phyloP scores from a whole-genome alignment of 2,113 vertebrate genomes.

The Pogonocichla stellata region DNA sequence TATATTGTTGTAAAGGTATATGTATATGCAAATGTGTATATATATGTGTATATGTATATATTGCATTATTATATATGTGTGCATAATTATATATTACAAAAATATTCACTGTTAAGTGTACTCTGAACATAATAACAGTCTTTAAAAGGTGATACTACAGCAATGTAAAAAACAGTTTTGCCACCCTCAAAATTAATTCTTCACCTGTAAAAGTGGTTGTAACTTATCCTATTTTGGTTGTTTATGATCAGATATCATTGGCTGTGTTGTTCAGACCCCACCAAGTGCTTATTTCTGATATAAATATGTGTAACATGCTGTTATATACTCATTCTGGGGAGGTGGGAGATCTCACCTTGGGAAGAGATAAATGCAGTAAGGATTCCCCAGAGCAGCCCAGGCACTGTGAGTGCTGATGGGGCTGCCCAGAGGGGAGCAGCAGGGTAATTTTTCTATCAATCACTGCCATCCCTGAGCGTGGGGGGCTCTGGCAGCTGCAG shows the following conservation, averaged over 20 bases:
- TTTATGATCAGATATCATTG: neutral
- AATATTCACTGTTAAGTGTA: rapidly evolving
- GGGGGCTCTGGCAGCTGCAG: slow-evolving; percentile 68
- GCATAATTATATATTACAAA: neutral
- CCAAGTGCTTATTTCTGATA: neutral
- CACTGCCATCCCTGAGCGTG: slow-evolving; percentile 52
- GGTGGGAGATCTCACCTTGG: neutral
- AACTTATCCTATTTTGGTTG: neutral
- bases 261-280: neutral
- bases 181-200: neutral
- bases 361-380: slow-evolving; percentile 3
- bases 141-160: neutral
- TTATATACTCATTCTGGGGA: neutral
- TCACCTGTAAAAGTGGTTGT: neutral
- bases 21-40: no score
- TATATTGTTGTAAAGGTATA: no score
- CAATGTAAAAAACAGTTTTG: neutral
- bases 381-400: slow-evolving; percentile 3
- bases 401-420: slow-evolving; percentile 56
- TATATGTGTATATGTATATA: no score
- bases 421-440: slow-evolving; percentile 69
- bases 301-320: no score
- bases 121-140: neutral
- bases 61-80: no score
- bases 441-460: slow-evolving; percentile 72